These are phyloP conservation scores for Caenorhabditis tropicalis DNA, from an alignment of 1,140 invertebrate species.

Conservation along the genomic window DNA sequence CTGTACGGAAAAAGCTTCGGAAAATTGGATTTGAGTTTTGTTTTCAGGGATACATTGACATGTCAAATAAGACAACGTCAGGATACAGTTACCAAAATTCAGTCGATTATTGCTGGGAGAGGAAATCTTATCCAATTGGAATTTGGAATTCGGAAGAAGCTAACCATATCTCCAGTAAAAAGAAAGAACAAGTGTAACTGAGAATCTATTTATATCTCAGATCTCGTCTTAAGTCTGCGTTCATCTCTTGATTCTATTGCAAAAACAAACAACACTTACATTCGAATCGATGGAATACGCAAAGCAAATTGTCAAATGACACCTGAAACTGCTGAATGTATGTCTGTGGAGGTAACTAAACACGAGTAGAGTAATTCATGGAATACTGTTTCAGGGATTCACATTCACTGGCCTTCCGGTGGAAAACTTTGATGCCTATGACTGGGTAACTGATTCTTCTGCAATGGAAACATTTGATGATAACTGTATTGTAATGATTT, in stretches of 20 bases:
- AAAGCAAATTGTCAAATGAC: background rate
- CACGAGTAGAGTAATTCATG: background rate
- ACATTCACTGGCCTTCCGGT: background rate
- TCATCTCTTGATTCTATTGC: background rate
- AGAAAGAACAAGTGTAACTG: background rate
- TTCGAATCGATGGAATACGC: conserved; percentile 9
- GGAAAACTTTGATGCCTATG: background rate
- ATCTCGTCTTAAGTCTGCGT: background rate
- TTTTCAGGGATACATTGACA: background rate
- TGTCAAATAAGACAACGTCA: background rate
- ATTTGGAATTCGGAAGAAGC: background rate
- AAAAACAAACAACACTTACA: background rate
- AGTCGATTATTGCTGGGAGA: background rate
- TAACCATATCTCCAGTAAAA: background rate
- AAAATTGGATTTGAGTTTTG: background rate
- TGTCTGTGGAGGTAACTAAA: background rate
- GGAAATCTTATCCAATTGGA: background rate
- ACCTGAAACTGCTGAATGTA: background rate
- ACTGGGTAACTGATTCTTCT: background rate
- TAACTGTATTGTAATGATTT: background rate
- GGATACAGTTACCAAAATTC: background rate
- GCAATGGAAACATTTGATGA: background rate
- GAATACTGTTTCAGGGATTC: background rate
- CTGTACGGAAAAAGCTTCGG: background rate
- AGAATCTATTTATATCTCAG: background rate